Base-by-base conservation (phyloP, 2,888 invertebrate genomes). In the Meganola albula region DNA sequence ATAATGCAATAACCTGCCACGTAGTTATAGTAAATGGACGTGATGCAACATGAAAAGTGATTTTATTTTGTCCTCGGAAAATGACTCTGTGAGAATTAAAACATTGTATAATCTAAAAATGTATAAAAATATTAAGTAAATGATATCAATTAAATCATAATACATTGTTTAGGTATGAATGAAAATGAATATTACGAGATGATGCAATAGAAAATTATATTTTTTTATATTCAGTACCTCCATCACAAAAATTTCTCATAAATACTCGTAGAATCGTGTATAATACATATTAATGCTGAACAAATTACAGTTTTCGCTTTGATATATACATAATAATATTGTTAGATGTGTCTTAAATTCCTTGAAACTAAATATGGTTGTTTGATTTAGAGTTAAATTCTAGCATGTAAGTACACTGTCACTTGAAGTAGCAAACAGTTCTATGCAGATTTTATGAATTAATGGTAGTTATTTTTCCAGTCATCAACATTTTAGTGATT, bases 201-300 rank as follows among this genome's bases (percentile, higher is more conserved):
- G 75, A 77, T 76, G 74, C 82, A 83, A 80, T 79, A 80, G 74
- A 63, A 67, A 74, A 74, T 74, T 76, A 72, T 84, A 80, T 83
- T 82, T 83, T 82, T 82, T 79, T 79, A 77, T 78, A 66, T 68
- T 71, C 69, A 73, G 61, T 61, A 55, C 64, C n/a, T n/a, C n/a
- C n/a, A 64, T 63, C 58, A 58, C 60, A 56, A 60, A 61, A 13
- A 53, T 37, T 41, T 51, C 32, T 46, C 62, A 55, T 61, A 56
- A 49, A 50, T 45, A 52, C 61, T 63, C 50, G 57, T 69, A 71
- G 58, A 61, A 50, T 59, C 44, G 35, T 52, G 44, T 62, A 20
- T 20, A 67, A 57, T 63, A 57, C 48, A 58, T 57, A 61, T 61
- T 63, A 67, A 57, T 60, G 64, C 63, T 62, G 62, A 40, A 47